A percentile compares a stretch with the other conserved stretches of the same genome.
Evolutionary conservation across 2,113 vertebrate genomes (phyloP).

Genomic region (Piprites chloris): DNA sequence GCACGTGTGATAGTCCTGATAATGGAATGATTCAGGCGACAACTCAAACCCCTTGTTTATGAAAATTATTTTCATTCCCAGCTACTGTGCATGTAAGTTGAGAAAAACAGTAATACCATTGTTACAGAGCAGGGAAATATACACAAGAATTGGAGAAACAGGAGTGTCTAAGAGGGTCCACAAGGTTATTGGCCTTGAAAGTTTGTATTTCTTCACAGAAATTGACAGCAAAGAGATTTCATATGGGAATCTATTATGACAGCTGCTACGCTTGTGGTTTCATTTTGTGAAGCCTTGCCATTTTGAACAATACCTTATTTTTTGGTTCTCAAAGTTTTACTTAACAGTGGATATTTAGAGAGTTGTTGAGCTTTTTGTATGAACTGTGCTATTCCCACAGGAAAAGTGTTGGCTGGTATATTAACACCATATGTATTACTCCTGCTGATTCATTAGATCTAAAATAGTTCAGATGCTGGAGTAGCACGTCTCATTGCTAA

Average conservation of each 20-base stretch:
- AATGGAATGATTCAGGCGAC: background rate
- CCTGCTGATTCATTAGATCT: slow-evolving; percentile 2
- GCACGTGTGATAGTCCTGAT: background rate
- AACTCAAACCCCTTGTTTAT: background rate
- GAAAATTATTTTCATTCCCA: background rate
- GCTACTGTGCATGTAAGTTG: background rate
- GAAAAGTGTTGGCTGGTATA: background rate
- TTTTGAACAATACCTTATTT: slow-evolving; percentile 28
- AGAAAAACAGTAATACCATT: background rate
- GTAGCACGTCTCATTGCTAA: background rate
- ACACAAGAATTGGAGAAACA: background rate
- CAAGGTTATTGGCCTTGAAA: background rate
- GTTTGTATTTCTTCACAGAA: background rate
- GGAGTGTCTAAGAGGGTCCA: background rate
- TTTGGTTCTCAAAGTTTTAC: background rate
- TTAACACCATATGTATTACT: background rate
- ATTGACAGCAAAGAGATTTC: background rate
- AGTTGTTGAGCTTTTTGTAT: background rate
- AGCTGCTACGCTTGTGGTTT: background rate
- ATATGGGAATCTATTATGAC: background rate
- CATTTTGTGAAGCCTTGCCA: slow-evolving; percentile 1
- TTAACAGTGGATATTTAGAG: background rate
- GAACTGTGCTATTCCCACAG: background rate
- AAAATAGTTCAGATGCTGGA: background rate
- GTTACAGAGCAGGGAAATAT: background rate